Evolutionary conservation across 2,113 vertebrate genomes (phyloP).

Genomic region (Dissostichus mawsoni): DNA sequence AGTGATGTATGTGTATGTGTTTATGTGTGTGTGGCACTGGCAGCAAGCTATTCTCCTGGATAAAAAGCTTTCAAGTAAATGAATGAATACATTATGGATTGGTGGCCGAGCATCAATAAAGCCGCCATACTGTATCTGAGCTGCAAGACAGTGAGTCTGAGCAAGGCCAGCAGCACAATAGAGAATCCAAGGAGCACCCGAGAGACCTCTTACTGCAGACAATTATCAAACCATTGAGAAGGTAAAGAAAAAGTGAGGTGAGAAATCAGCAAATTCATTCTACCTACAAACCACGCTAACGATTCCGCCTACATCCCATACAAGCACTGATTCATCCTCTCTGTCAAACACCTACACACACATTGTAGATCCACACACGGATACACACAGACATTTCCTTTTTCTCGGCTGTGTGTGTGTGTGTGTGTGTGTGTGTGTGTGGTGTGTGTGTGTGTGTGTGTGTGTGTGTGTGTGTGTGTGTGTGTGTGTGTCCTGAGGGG

Average conservation of each 20-base stretch:
- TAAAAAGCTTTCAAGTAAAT: slow-evolving; percentile 81
- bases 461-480: slow-evolving; percentile 11
- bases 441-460: slow-evolving; percentile 23
- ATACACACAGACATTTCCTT: slow-evolving; percentile 39
- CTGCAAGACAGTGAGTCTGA: slow-evolving; percentile 43
- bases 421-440: slow-evolving; percentile 9
- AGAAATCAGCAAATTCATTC: slow-evolving; percentile 24
- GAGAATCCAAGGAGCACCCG: neutral
- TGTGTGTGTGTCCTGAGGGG: slow-evolving; percentile 58
- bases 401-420: slow-evolving; percentile 1
- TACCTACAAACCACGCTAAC: slow-evolving; percentile 22
- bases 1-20: too few relatives aligned
- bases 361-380: slow-evolving; percentile 19
- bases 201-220: slow-evolving; percentile 39
- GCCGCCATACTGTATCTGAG: slow-evolving; percentile 48
- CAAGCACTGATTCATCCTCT: slow-evolving; percentile 24
- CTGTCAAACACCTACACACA: slow-evolving; percentile 51
- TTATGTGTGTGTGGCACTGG: neutral
- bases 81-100: slow-evolving; percentile 80
- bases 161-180: slow-evolving; percentile 33
- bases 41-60: slow-evolving; percentile 55
- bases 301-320: slow-evolving; percentile 6
- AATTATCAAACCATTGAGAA: slow-evolving; percentile 37
- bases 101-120: slow-evolving; percentile 67
- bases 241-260: slow-evolving; percentile 12